Evolutionary conservation across 1,140 invertebrate genomes (phyloP).

Genomic region (Drosophila burlai): DNA sequence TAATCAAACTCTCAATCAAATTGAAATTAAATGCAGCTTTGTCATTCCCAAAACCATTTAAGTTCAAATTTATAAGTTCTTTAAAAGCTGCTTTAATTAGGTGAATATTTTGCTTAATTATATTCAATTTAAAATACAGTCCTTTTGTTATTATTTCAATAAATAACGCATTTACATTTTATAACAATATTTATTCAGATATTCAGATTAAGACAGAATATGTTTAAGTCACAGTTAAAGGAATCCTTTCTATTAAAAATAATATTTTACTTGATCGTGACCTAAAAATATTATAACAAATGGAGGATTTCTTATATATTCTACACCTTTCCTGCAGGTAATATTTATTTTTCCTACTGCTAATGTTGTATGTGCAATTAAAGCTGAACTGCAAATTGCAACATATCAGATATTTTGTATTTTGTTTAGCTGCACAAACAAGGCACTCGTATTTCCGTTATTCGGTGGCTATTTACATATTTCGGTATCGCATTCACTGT

Average conservation of each 20-base stretch:
- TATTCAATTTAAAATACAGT: neutral
- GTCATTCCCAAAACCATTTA: neutral
- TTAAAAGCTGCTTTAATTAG: neutral
- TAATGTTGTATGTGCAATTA: neutral
- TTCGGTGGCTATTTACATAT: neutral
- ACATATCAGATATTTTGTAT: constrained; percentile 20
- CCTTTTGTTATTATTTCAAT: neutral
- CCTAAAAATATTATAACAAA: neutral
- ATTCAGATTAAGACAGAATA: too few species aligned
- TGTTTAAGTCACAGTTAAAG: too few species aligned
- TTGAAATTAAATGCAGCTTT: constrained; percentile 1
- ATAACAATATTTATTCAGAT: too few species aligned
- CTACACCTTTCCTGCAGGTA: neutral
- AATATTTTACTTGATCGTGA: neutral
- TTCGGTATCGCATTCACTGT: constrained; percentile 3
- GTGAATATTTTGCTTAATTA: neutral
- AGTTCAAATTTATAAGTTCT: neutral
- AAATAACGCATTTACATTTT: too few species aligned
- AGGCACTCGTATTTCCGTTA: constrained; percentile 15
- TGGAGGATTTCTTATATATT: neutral
- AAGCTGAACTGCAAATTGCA: constrained; percentile 11
- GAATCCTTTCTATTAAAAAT: too few species aligned
- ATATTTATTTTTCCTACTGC: constrained; percentile 15
- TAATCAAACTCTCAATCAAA: neutral
- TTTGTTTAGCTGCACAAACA: constrained; percentile 29